phyloP scores from a whole-genome alignment of 2,888 invertebrate species.

The Tetranychus truncatus region DNA sequence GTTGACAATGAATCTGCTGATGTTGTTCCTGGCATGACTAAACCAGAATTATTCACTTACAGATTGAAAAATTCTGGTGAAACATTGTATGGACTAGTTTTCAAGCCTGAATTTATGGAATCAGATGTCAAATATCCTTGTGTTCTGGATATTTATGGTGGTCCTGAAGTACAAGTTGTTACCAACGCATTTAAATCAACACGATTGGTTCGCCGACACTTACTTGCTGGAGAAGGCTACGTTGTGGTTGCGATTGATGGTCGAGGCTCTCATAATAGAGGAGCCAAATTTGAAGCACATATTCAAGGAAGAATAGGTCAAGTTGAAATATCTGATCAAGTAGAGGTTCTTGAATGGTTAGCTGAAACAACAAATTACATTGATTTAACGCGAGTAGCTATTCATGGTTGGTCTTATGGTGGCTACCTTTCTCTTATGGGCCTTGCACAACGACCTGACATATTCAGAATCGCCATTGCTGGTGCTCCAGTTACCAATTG shows the following conservation, averaged over 20 bases:
- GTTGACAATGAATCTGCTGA: constrained; percentile 11
- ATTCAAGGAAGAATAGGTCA: constrained; percentile 57
- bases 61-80: constrained; percentile 46
- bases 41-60: constrained; percentile 53
- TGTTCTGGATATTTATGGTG: constrained; percentile 89
- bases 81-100: constrained; percentile 66
- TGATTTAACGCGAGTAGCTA: constrained; percentile 74
- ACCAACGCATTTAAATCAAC: constrained; percentile 72
- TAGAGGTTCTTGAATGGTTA: constrained; percentile 72
- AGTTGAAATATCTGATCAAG: constrained; percentile 33
- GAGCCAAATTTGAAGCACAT: constrained; percentile 73
- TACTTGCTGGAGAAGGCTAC: constrained; percentile 84
- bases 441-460: constrained; percentile 69
- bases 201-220: constrained; percentile 76
- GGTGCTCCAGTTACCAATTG: constrained; percentile 96
- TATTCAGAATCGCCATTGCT: constrained; percentile 80
- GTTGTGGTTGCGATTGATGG: constrained; percentile 89
- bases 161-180: constrained; percentile 93
- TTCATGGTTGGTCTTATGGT: constrained; percentile 96
- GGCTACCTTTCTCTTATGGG: constrained; percentile 91
- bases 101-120: constrained; percentile 43
- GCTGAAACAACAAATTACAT: constrained; percentile 66
- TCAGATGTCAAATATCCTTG: constrained; percentile 61
- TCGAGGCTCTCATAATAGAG: constrained; percentile 80
- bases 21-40: constrained; percentile 33